A percentile compares a stretch with the other conserved stretches of the same genome.
phyloP scores from a whole-genome alignment of 2,797 vertebrate genomes.

The Buceros bicornis region DNA sequence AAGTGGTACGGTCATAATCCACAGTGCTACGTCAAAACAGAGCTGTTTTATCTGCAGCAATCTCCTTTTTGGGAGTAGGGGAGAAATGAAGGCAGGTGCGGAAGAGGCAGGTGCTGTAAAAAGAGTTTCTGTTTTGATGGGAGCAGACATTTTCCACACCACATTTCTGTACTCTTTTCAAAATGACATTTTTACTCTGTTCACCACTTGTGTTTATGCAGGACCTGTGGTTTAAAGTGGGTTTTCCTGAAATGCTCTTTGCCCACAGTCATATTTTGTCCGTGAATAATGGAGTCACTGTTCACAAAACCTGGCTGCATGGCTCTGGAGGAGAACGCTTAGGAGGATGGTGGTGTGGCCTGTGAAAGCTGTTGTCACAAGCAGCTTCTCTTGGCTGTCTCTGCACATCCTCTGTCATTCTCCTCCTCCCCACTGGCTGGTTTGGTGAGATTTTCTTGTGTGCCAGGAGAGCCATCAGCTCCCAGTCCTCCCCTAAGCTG shows the following conservation, averaged over 20 bases:
- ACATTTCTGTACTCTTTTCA: background rate
- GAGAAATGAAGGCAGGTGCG: background rate
- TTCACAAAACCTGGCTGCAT: background rate
- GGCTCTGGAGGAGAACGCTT: background rate
- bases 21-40: background rate
- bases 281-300: background rate
- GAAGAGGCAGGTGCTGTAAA: background rate
- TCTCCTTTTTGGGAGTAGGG: background rate
- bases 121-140: background rate
- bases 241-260: background rate
- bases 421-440: background rate
- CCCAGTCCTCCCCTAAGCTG: background rate
- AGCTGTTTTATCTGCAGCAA: background rate
- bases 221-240: background rate
- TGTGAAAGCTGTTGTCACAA: background rate
- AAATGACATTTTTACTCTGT: background rate
- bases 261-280: background rate
- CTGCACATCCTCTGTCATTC: background rate
- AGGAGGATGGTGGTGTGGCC: background rate
- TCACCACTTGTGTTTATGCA: background rate
- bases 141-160: background rate
- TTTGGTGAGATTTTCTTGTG: background rate
- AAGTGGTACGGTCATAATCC: background rate
- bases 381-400: background rate
- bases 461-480: background rate